Evolutionary conservation across 2,113 vertebrate species (phyloP), one percentile per base, ranked within the genome.

Genomic region (Semnornis frantzii): DNA sequence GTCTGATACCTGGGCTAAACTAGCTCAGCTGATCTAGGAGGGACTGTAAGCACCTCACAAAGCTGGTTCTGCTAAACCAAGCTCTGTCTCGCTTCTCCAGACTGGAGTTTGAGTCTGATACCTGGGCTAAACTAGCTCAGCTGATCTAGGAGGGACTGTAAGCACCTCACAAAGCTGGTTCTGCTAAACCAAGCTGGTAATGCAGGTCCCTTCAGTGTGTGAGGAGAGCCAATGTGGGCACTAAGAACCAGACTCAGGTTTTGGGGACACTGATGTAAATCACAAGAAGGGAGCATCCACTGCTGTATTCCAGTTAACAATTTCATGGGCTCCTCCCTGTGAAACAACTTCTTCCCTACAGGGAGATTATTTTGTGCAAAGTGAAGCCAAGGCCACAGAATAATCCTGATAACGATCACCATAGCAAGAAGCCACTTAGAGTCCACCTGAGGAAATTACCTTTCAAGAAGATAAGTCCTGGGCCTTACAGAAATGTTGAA

Each of bases 41-140:
- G 37, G 37, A 37, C 37, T 37, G 37, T 8, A 37, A 37, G 37
- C 37, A 37, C 37, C 69, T 72, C 71, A 68, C 90, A 79, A 71
- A 94, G 88, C 73, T 0, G 1, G 57, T 84, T 91, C 78, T 80
- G 91, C 92, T 91, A 21, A 82, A 83, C 85, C 60, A 86, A 85
- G 68, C 87, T 34, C 21, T 68, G 73, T 88, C 73, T 92, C 76
- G 81, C 71, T 94, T 92, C 71, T 74, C 37, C 59, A 84, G 80
- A 42, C 72, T 73, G 59, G 30, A 76, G 37, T 80, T 31, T n/a
- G 72, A 46, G 33, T 52, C 72, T 80, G 48, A 89, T 79, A 79
- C 17, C 59, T 46, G 33, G 19, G 66, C 55, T 89, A 69, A 64
- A 65, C 19, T 37, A 95, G 78, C 33, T 30, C 42, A 68, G 54